Base-by-base conservation (phyloP, 2,797 vertebrate species). In the Microctenopoma steveboyesi region DNA sequence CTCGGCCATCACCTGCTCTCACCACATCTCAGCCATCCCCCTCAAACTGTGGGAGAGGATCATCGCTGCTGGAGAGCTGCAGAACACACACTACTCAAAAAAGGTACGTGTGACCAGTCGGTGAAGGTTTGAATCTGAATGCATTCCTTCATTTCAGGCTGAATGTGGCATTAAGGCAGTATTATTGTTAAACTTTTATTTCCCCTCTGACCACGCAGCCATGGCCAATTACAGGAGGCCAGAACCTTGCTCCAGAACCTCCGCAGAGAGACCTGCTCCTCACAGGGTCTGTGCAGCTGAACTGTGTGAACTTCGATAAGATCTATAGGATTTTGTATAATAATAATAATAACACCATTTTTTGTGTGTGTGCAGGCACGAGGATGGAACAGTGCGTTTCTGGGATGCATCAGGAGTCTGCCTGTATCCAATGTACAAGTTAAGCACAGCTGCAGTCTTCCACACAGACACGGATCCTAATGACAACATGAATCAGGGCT, bases 381-480 rank as follows among this genome's bases (percentile, higher is more conserved):
- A 99, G 79, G 98, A 99, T 0, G 98, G 97, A 51, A 97, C 97
- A 0, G 96, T 99, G 55, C 91, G 96, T 5, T 99, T 99, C 91
- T 99, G 97, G 98, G 97, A 99, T 1, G 97, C 97, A 0, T 99
- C 98, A 0, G 98, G 97, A 4, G 95, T 99, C 57, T 99, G 97
- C 77, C 84, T 99, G 30, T 94, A 93, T 82, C 96, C 97, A 57
- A 94, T 98, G 16, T 99, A 98, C 72, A 99, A 96, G 68, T 88
- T 99, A 27, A 96, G 96, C 92, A 98, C 97, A 0, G 95, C 96
- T 5, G 91, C 76, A 2, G 97, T 97, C 16, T 99, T 99, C 74
- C 94, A 96, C 81, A 99, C 96, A 0, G 98, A 99, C 5, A 82
- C 95, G 0, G 97, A 99, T 77, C 95, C 95, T 81, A 97, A 93